Base-by-base conservation (phyloP, 2,113 vertebrate genomes). In the Phrynosoma blainvillii region DNA sequence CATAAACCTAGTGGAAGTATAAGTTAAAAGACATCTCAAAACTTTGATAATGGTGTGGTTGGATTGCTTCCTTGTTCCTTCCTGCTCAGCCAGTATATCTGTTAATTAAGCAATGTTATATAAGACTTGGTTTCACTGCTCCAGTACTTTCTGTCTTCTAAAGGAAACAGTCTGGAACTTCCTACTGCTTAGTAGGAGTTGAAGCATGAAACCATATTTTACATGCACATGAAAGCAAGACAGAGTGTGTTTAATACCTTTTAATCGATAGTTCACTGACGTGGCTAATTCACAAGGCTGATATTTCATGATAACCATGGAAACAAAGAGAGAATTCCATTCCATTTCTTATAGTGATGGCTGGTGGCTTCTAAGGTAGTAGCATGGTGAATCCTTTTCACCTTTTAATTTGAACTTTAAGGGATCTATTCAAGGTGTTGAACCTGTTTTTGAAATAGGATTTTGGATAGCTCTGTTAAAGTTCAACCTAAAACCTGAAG, bases 301-400 rank as follows among this genome's bases (percentile, higher is more conserved):
- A 84, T 65, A 42, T 54, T 65, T 62, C 73, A 47, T 30, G 32
- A 76, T 76, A 85, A 85, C 71, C 54, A 75, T 85, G 54, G 84
- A 62, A 65, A 76, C n/a, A 65, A 23, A 47, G n/a, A 59, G 23
- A 40, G 3, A 77, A 85, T 65, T 76, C 5, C 36, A 16, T 76
- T 47, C 59, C 1, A 4, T 77, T 77, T 85, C 70, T 30, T 71
- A 71, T 25, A 14, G 14, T 16, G 56, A 1, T 59, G 56, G 56
- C 56, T 59, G 56, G 56, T 59, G 54, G 54, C 54, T 12, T 56
- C 54, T 56, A 7, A 13, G 56, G 59, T 62, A 62, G 14, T 62
- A n/a, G 30, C 27, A 71, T 71, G 27, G 68, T 27, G 5, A 71
- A 21, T 12, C 27, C 1, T 62, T 71, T 71, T 11, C 68, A 71